Percentiles rank a stretch among this genome's conserved stretches.
phyloP scores from a whole-genome alignment of 2,888 invertebrate genomes.

The Strigamia transsilvanica region DNA sequence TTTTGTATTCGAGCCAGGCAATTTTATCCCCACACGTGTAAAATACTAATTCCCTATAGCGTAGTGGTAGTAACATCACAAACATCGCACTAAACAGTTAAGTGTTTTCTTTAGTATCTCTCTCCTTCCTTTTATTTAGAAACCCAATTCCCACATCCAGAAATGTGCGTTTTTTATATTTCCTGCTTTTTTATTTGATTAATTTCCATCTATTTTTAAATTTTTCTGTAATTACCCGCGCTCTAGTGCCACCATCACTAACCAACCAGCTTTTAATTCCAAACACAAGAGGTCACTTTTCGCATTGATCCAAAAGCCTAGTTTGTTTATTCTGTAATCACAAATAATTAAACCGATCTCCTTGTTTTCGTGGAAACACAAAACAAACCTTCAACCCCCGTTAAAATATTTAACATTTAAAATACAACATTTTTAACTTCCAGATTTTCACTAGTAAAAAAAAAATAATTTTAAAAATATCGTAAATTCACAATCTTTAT shows the following conservation, averaged over 20 bases:
- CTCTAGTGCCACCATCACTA: not conserved
- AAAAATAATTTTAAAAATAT: not conserved
- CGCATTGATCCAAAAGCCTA: no score
- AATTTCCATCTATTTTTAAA: not conserved
- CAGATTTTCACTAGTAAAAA: not conserved
- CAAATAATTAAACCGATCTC: no score
- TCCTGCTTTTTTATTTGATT: not conserved
- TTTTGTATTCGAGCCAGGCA: no score
- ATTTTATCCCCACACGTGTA: no score
- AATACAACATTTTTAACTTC: not conserved
- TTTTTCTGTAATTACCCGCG: not conserved
- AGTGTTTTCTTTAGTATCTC: no score
- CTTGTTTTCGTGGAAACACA: not conserved
- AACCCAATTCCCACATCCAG: not conserved
- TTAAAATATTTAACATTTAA: not conserved
- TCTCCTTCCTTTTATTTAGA: no score
- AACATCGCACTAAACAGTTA: no score
- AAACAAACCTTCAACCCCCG: not conserved
- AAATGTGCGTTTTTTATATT: not conserved
- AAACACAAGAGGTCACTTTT: not conserved
- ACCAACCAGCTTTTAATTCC: not conserved
- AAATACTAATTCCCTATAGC: no score
- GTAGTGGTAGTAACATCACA: no score
- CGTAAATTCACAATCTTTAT: slow-evolving; percentile 2
- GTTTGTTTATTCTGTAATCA: no score